Base-by-base conservation (phyloP, 2,113 vertebrate species). In the Phalacrocorax aristotelis region DNA sequence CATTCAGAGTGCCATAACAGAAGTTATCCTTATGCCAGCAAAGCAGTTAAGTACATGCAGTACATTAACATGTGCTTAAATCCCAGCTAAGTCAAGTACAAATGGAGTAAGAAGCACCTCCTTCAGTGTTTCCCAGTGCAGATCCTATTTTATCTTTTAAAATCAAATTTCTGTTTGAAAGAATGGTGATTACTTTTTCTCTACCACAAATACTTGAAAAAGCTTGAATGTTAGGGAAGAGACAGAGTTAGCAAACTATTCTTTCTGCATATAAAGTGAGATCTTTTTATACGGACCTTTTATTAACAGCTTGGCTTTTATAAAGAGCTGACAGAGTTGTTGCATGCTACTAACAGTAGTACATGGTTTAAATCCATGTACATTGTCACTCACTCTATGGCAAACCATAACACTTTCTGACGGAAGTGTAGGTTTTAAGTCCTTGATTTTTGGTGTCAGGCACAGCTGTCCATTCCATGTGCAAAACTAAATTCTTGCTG, bases 401-500 rank as follows among this genome's bases (percentile, higher is more conserved):
- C 38, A 83, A 93, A 42, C 29, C 36, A 13, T 40, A 79, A 65
- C 9, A 48, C 77, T 90, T 96, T 89, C 69, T 93, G 74, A 70
- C 81, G 32, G 71, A 94, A 88, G 52, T 62, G 55, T 66, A 72
- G 60, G 38, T 86, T 96, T 94, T 85, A 81, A 83, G 52, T 83
- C 23, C 64, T 92, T 92, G 88, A 83, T 86, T 66, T 92, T 86
- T 70, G 44, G 74, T 92, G 78, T 87, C 66, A 84, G 94, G 70
- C 66, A 69, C 48, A 52, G 57, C 36, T 87, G 51, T 72, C 80
- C 1, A 0, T 89, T 89, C 89, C 60, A 93, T 0, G 4, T 64
- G 79, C 62, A 80, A 95, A 60, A 15, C 14, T 18, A 90, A 94
- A 94, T 94, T 96, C 93, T 96, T 87, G 80, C 70, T 83, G 42